These are phyloP conservation scores for Nothocercus nigrocapillus DNA, from an alignment of 2,113 vertebrate genomes.

Conservation along the genomic window DNA sequence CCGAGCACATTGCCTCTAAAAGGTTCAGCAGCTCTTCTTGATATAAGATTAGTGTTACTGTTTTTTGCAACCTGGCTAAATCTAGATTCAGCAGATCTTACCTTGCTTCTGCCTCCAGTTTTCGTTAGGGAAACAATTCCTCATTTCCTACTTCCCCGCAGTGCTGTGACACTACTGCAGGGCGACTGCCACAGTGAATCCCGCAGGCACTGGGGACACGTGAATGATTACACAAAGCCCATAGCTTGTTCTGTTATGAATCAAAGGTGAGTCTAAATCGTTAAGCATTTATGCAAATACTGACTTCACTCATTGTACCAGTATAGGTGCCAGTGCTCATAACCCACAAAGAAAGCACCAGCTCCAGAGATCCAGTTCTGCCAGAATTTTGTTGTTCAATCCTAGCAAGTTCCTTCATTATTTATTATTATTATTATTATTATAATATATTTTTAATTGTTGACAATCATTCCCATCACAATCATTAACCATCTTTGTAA, in stretches of 20 bases:
- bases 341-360: background rate
- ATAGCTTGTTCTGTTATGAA: background rate
- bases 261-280: background rate
- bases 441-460: background rate
- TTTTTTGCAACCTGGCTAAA: background rate
- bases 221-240: background rate
- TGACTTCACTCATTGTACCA: background rate
- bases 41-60: background rate
- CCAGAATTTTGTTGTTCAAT: background rate
- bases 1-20: background rate
- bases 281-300: rapidly evolving
- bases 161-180: background rate
- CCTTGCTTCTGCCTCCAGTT: background rate
- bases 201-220: rapidly evolving
- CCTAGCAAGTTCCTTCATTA: background rate
- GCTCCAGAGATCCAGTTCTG: background rate
- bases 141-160: background rate
- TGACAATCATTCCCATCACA: background rate
- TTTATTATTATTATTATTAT: no score
- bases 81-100: background rate
- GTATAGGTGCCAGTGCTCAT: background rate
- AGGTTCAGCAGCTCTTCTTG: background rate
- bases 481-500: background rate
- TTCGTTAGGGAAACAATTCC: background rate
- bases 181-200: background rate